These are phyloP conservation scores for Junonia oenone DNA, from an alignment of 2,888 invertebrate genomes.

Conservation along the genomic window DNA sequence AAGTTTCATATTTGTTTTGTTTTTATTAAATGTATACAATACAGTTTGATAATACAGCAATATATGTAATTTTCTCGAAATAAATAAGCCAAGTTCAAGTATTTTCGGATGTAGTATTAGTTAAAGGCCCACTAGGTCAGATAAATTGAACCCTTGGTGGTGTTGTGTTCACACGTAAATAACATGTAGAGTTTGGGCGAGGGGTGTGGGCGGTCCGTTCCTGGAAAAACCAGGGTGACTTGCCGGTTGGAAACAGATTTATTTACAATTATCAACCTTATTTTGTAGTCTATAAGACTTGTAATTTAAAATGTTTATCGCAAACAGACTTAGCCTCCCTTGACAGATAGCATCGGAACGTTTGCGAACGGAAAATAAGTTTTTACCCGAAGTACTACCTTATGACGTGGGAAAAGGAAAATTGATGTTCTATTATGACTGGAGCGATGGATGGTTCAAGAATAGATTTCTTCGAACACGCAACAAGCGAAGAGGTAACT, in stretches of 20 bases:
- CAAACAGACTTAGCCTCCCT: conserved; percentile 33
- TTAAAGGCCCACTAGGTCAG: conserved; percentile 77
- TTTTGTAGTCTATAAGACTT: conserved; percentile 31
- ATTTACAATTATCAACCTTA: conserved; percentile 36
- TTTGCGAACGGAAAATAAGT: conserved; percentile 48
- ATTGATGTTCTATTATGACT: conserved; percentile 31
- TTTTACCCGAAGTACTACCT: conserved; percentile 43
- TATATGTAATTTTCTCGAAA: conserved; percentile 35
- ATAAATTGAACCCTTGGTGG: conserved; percentile 77
- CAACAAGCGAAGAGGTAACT: conserved; percentile 63
- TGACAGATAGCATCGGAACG: conserved; percentile 52
- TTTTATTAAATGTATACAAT: too few relatives aligned
- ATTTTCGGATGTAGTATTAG: conserved; percentile 70
- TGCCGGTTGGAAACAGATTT: background rate
- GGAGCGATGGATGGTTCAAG: conserved; percentile 40
- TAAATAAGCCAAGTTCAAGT: conserved; percentile 49
- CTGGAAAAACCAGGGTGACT: conserved; percentile 19
- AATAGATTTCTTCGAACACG: conserved; percentile 66
- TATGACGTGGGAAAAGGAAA: conserved; percentile 41
- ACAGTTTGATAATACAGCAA: background rate
- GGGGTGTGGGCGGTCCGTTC: conserved; percentile 48
- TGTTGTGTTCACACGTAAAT: conserved; percentile 79
- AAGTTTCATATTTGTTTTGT: too few relatives aligned
- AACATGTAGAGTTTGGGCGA: conserved; percentile 72
- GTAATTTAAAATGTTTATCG: conserved; percentile 7